Percentiles rank a stretch among this genome's conserved stretches.
phyloP scores from a whole-genome alignment of 2,113 vertebrate genomes.

The Vulpes vulpes region DNA sequence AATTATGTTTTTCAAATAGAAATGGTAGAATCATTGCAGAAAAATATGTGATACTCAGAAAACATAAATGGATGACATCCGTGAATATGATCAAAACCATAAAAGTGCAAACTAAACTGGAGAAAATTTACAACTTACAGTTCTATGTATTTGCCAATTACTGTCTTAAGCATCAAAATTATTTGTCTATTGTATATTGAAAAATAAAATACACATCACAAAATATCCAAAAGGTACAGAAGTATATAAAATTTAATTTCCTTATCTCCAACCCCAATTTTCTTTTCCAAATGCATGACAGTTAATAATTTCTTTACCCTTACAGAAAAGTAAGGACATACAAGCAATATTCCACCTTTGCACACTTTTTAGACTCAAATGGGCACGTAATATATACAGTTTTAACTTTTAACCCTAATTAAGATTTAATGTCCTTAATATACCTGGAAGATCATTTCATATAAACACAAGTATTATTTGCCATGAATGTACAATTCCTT shows the following conservation, averaged over 20 bases:
- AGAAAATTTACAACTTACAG: neutral
- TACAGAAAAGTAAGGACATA: neutral
- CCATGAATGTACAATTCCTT: neutral
- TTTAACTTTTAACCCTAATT: conserved; percentile 23
- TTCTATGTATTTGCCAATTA: neutral
- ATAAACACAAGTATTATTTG: neutral
- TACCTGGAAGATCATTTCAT: neutral
- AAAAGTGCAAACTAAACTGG: neutral
- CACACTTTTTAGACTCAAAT: neutral
- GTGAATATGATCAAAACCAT: neutral
- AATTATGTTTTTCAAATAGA: conserved; percentile 5
- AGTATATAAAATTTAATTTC: neutral
- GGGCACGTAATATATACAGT: neutral
- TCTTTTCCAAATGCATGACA: neutral
- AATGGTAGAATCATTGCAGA: neutral
- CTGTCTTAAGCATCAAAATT: neutral
- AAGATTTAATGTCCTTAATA: neutral
- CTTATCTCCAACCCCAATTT: neutral
- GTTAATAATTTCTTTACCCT: neutral
- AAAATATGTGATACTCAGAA: neutral
- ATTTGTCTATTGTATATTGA: neutral
- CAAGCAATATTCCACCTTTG: neutral
- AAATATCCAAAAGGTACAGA: neutral
- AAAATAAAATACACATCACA: neutral
- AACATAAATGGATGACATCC: neutral